phyloP scores from a whole-genome alignment of 2,113 vertebrate species.

The Aix galericulata region DNA sequence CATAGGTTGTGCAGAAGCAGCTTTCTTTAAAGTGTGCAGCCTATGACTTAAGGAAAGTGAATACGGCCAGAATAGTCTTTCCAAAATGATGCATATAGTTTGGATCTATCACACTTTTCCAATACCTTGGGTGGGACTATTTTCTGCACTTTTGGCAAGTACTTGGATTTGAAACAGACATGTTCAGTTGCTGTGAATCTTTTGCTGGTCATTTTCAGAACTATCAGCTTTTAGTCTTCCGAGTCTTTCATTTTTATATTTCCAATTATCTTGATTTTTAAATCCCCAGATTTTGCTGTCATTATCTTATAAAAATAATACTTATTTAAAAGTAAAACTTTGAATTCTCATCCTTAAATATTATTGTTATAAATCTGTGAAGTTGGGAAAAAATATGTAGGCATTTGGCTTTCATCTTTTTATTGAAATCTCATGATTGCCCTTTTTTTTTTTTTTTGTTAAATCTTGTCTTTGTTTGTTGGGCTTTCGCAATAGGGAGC shows the following conservation, averaged over 20 bases:
- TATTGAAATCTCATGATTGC: neutral
- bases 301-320: neutral
- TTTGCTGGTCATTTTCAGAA: neutral
- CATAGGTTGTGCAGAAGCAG: neutral
- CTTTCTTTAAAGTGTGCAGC: neutral
- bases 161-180: neutral
- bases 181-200: neutral
- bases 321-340: neutral
- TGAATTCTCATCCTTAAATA: neutral
- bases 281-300: neutral
- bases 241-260: neutral
- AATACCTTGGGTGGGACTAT: neutral
- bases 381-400: neutral
- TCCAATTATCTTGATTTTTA: neutral
- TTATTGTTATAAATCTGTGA: neutral
- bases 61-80: neutral
- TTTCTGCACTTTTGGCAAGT: neutral
- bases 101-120: neutral
- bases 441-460: neutral
- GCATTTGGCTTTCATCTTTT: neutral
- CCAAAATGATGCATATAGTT: neutral
- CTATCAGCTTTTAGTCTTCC: neutral
- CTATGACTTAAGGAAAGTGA: neutral
- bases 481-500: neutral
- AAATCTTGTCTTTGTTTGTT: neutral